Base-by-base conservation (phyloP, 2,113 vertebrate genomes). In the Ondatra zibethicus region DNA sequence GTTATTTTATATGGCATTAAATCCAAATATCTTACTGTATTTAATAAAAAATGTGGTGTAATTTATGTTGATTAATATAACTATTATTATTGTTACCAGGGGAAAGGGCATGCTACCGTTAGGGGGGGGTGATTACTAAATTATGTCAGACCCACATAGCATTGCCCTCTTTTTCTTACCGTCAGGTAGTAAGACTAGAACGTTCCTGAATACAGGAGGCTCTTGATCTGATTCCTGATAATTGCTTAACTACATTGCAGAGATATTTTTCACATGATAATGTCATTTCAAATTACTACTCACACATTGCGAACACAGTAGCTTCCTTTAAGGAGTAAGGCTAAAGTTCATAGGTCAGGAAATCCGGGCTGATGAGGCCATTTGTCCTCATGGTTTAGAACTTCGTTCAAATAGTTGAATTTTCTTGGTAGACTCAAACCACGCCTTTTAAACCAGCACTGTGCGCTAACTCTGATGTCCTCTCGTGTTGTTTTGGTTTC, bases 231-330 rank as follows among this genome's bases (percentile, higher is more conserved):
- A 21, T 88, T 96, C 11, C 21, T 91, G 27, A 91, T 21, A 92
- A 50, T 81, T 77, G 3, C 55, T 91, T 95, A 93, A 82, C 52
- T 89, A 21, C 39, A 85, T 95, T 90, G 39, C 84, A 76, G 91
- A 92, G 80, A 85, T 90, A 81, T 82, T 92, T 95, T 77, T 39
- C 58, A 29, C 77, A 89, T 29, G 92, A 11, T 61, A 89, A 66
- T 68, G 4, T 17, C 7, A 21, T 88, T 61, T 80, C 39, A 61
- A 91, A 42, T 76, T 77, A 66, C 45, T 77, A 7, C 76, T 93
- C 36, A 55, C 45, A 61, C 78, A 50, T 66, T 52, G 16, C 73
- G 1, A 29, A 52, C 8, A 33, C 29, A 12, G 11, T 55, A 82
- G n/a, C 36, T 5, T 16, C 87, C 90, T 75, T 39, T 45, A 58